Base-by-base conservation (phyloP, 2,797 vertebrate genomes). In the Coregonus suidteri region DNA sequence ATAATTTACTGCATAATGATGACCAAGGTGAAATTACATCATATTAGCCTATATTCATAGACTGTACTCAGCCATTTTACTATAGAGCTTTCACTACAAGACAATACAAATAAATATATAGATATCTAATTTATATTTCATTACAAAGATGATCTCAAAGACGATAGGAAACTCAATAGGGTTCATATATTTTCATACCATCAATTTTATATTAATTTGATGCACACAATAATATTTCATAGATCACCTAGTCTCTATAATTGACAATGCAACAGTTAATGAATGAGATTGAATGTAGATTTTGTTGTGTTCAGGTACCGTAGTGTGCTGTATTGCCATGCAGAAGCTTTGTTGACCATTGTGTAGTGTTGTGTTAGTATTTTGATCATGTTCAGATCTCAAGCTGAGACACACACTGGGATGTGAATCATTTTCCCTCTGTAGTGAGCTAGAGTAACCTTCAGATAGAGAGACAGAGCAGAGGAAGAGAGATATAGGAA, bases 281-380 rank as follows among this genome's bases (percentile, higher is more conserved):
- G 41, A 47, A 47, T 47, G 41, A 47, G 41, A 47, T 11, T 47
- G 9, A 47, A 47, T 47, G 41, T 47, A 47, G 2, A 47, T 47
- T 47, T 2, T 47, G 41, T 47, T 13, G n/a, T 62, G 20, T 64
- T 64, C 59, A 25, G 59, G 18, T 30, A 13, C 7, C 11, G 20
- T 64, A 64, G n/a, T 25, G 31, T 68, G 34, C 18, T 15, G 14
- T 16, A 4, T 34, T 35, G 66, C 6, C 31, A 34, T 34, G 9
- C 25, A 14, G 20, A 13, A 20, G 4, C 65, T 13, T 0, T 31
- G 65, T 34, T 34, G 6, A 68, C 14, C 13, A 15, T 66, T 77
- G 47, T 81, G 30, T 79, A 4, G 14, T 66, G 75, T 83, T 82
- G 80, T 77, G 83, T 89, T 35, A 0, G 0, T 68, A 6, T 67